Conservation (phyloP, 2,888 invertebrate genomes). For the Coremacera marginata region DNA sequence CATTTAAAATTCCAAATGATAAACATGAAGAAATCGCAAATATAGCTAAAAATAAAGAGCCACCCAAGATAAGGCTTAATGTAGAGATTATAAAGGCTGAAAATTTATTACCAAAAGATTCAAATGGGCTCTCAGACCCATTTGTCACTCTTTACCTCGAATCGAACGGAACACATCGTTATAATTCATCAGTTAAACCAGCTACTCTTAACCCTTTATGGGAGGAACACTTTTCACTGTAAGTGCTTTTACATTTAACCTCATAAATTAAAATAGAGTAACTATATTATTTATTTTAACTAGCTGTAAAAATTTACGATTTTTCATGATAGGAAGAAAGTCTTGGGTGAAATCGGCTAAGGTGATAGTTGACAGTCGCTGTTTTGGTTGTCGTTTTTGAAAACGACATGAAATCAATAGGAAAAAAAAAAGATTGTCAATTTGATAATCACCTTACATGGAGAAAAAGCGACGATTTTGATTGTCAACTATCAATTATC, state of each 20-base stretch:
- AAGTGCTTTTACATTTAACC: constrained; percentile 41
- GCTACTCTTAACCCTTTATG: constrained; percentile 91
- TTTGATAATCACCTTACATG: too few relatives aligned
- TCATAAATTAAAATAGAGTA: too few relatives aligned
- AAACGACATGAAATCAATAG: too few relatives aligned
- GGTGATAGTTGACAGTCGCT: too few relatives aligned
- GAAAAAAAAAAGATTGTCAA: too few relatives aligned
- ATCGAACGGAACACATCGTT: constrained; percentile 81
- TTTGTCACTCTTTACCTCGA: constrained; percentile 93
- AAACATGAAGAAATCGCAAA: constrained; percentile 80
- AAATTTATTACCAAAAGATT: constrained; percentile 86
- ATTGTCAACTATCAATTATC: too few relatives aligned
- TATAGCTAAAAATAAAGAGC: constrained; percentile 82
- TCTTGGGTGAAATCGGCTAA: too few relatives aligned
- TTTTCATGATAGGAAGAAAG: too few relatives aligned
- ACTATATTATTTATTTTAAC: too few relatives aligned
- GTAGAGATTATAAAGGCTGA: constrained; percentile 90
- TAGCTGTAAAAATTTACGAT: too few relatives aligned
- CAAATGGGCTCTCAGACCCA: constrained; percentile 96
- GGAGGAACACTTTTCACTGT: constrained; percentile 96
- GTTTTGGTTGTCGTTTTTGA: too few relatives aligned
- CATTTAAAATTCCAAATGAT: constrained; percentile 80
- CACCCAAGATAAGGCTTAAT: constrained; percentile 86
- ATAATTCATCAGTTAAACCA: constrained; percentile 92
- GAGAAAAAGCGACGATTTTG: too few relatives aligned